Conservation (phyloP, 2,888 invertebrate species). For the Epirrhoe alternata region DNA sequence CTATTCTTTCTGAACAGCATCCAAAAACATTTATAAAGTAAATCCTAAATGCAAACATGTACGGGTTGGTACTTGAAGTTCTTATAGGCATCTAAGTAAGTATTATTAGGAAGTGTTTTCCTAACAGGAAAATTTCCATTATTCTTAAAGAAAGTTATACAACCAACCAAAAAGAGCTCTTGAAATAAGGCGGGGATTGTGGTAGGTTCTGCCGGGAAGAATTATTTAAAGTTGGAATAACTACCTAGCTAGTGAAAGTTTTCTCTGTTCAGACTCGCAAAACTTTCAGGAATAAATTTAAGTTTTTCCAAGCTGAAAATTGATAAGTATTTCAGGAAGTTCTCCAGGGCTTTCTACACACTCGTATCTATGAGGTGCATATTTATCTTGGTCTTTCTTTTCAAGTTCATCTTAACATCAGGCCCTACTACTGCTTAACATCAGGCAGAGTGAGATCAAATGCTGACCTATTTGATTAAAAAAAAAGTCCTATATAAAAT, state of each 20-base stretch:
- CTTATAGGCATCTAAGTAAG: not conserved
- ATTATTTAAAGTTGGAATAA: conserved; percentile 68
- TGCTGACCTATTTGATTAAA: too few relatives aligned
- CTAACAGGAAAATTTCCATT: conserved; percentile 42
- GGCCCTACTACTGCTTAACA: too few relatives aligned
- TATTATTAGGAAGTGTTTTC: conserved; percentile 13
- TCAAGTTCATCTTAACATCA: not conserved
- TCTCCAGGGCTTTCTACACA: conserved; percentile 22
- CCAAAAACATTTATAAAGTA: not conserved
- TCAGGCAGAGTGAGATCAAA: too few relatives aligned
- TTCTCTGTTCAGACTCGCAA: conserved; percentile 55
- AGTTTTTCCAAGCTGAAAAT: conserved; percentile 62
- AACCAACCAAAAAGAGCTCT: conserved; percentile 57
- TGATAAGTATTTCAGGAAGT: conserved; percentile 60
- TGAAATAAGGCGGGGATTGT: conserved; percentile 62
- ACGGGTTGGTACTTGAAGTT: not conserved
- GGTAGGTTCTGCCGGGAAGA: conserved; percentile 50
- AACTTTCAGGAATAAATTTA: conserved; percentile 67
- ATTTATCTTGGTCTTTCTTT: not conserved
- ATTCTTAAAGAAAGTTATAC: conserved; percentile 50
- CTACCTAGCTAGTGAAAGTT: conserved; percentile 61
- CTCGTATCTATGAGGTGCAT: not conserved
- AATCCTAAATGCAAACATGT: not conserved
- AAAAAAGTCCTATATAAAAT: too few relatives aligned
- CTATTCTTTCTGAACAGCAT: not conserved